These are phyloP conservation scores for Ascaphus truei DNA, from an alignment of 2,113 vertebrate genomes.

Conservation along the genomic window DNA sequence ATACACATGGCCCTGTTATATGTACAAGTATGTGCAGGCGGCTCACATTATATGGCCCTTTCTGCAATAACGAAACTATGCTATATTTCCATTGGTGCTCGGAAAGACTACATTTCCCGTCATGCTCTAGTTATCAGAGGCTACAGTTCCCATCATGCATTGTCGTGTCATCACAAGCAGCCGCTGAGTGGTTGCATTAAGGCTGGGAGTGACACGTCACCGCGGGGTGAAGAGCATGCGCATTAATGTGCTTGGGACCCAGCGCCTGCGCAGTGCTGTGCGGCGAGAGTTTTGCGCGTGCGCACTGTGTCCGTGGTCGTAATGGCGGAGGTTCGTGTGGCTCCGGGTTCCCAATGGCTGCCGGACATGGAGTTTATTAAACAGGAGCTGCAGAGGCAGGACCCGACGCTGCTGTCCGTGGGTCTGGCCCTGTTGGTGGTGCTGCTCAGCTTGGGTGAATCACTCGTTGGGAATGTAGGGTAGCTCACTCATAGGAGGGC, in stretches of 20 bases:
- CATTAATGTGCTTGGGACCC: too few species aligned
- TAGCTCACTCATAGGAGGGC: too few species aligned
- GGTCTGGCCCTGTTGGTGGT: constrained; percentile 49
- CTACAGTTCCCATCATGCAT: not conserved
- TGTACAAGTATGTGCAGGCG: too few species aligned
- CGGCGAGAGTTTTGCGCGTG: not conserved
- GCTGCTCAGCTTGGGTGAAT: constrained; percentile 55
- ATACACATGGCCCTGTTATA: too few species aligned
- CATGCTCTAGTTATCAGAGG: too few species aligned
- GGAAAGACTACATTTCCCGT: too few species aligned
- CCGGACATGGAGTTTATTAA: constrained; percentile 48
- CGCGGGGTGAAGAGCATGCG: too few species aligned
- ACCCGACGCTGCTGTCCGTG: constrained; percentile 49
- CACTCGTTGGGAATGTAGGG: too few species aligned
- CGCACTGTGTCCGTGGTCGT: not conserved
- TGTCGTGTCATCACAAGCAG: not conserved
- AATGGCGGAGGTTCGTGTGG: not conserved
- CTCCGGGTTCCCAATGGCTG: constrained; percentile 31
- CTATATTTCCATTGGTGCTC: too few species aligned
- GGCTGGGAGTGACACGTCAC: not conserved
- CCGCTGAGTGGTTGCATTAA: not conserved
- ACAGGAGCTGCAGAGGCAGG: constrained; percentile 47
- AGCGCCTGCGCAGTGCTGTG: not conserved
- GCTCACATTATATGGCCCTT: too few species aligned
- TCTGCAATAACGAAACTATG: too few species aligned